phyloP scores from a whole-genome alignment of 2,888 invertebrate genomes.

The Eristalis tenax region DNA sequence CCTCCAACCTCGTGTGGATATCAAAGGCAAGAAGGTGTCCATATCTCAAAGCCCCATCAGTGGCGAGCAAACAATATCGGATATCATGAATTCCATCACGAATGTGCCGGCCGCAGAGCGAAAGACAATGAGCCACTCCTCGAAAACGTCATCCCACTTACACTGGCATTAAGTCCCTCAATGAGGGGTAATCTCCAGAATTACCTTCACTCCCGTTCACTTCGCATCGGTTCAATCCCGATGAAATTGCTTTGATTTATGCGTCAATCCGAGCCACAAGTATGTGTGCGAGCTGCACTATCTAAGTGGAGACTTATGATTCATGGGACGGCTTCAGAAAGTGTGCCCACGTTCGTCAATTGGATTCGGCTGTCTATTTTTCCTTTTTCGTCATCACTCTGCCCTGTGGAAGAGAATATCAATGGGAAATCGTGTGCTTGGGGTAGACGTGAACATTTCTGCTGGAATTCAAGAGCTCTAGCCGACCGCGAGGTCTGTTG shows the following conservation, averaged over 20 bases:
- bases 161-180: not conserved
- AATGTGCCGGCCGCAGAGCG: not conserved
- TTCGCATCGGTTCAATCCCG: conserved; percentile 9
- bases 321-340: conserved; percentile 27
- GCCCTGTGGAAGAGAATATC: conserved; percentile 21
- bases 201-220: not conserved
- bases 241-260: conserved; percentile 32
- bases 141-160: not conserved
- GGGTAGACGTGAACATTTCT: conserved; percentile 22
- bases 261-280: not conserved
- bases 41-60: not conserved
- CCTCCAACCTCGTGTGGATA: not conserved
- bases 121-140: not conserved
- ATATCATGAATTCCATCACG: conserved; percentile 23
- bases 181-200: conserved; percentile 6
- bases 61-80: conserved; percentile 11
- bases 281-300: not conserved
- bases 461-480: conserved; percentile 24
- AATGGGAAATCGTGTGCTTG: conserved; percentile 25
- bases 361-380: conserved; percentile 3
- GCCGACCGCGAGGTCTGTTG: not conserved
- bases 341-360: conserved; percentile 46
- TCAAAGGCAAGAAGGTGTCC: not conserved
- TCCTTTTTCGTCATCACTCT: conserved; percentile 3
- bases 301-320: conserved; percentile 28